Evolutionary conservation across 2,888 invertebrate genomes (phyloP), one percentile per base, ranked within the genome.

Genomic region (Miltochrista miniata): DNA sequence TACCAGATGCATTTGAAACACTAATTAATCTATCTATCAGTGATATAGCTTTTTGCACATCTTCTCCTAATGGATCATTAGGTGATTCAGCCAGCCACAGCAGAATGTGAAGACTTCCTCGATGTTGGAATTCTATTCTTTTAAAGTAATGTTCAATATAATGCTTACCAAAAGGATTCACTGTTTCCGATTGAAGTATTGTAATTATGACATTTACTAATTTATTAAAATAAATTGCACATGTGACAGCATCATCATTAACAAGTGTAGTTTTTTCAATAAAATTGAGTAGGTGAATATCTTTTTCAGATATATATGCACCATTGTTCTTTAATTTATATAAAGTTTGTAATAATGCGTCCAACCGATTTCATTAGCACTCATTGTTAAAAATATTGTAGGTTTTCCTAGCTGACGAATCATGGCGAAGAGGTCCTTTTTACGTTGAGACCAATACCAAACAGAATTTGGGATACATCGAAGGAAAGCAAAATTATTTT

Each of bases 401-500:
- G 76, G 78, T 49, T 69, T 75, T 15, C 76, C 76, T n/a, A 66
- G 48, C 54, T 81, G 76, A n/a, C 77, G 30, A 40, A 80, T 82
- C 71, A 81, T 80, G 1, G 78, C 71, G 52, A 76, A 77, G 9
- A 79, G 57, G 51, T 78, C 70, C 57, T 46, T 62, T 63, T 79
- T 76, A 4, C 70, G 51, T 34, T 62, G 42, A 15, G 61, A 37
- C 78, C 79, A 76, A 59, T 75, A 76, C 45, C 52, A 64, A 31
- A 56, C 48, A 8, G 70, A 75, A 64, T 74, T 76, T 31, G 75
- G 74, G n/a, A 79, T 66, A 1, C 63, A 33, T 50, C 52, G 44
- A 3, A 74, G 48, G 54, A 75, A 76, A 18, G 73, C 67, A 24
- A 76, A 54, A 65, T 79, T 47, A 34, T 56, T 54, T 64, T 47